phyloP scores from a whole-genome alignment of 2,113 vertebrate species.

The Protobothrops mucrosquamatus region DNA sequence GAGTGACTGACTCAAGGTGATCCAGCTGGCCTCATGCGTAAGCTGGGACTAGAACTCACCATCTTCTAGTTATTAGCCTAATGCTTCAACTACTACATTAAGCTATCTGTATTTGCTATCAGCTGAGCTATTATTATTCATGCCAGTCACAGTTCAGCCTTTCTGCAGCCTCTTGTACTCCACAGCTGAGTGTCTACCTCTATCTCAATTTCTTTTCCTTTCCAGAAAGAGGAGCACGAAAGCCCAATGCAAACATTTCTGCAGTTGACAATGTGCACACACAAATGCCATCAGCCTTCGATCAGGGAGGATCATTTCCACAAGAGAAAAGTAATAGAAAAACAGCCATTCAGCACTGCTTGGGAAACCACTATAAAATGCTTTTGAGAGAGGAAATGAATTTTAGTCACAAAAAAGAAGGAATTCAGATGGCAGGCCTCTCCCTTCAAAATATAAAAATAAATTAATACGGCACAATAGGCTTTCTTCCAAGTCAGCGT shows the following conservation, averaged over 20 bases:
- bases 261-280: neutral
- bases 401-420: conserved; percentile 38
- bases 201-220: neutral
- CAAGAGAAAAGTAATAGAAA: conserved; percentile 33
- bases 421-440: conserved; percentile 37
- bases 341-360: conserved; percentile 27
- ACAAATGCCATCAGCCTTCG: neutral
- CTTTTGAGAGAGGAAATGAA: neutral
- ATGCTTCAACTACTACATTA: neutral
- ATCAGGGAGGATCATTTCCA: neutral
- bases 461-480: conserved; percentile 22
- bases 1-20: neutral
- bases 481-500: conserved; percentile 37
- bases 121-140: neutral
- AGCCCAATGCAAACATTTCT: neutral
- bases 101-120: neutral
- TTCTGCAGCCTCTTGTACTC: neutral
- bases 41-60: neutral
- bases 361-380: conserved; percentile 29
- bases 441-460: conserved; percentile 19
- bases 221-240: neutral
- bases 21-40: neutral
- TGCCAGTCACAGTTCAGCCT: neutral
- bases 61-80: neutral
- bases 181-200: neutral